These are phyloP conservation scores for Gila orcuttii DNA, from an alignment of 2,113 vertebrate genomes.

Conservation along the genomic window DNA sequence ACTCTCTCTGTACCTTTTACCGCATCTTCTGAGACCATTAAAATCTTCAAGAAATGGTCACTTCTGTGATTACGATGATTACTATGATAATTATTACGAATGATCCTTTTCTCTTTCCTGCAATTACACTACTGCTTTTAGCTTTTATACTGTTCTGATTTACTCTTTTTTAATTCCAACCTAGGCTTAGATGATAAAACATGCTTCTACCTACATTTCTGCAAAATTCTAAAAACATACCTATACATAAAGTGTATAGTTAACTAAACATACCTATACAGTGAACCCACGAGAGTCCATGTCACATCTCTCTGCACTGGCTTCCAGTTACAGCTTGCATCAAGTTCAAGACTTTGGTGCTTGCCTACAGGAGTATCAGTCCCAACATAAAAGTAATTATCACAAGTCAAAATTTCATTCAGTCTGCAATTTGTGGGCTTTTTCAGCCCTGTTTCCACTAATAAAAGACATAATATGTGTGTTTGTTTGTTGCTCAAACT, in stretches of 20 bases:
- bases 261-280: too few species aligned
- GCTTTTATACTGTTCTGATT: too few species aligned
- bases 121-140: too few species aligned
- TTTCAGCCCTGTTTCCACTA: not conserved
- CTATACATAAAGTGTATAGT: too few species aligned
- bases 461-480: not conserved
- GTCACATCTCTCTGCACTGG: too few species aligned
- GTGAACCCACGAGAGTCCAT: too few species aligned
- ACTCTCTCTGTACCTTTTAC: not conserved
- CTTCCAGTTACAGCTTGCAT: too few species aligned
- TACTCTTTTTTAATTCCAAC: too few species aligned
- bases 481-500: constrained; percentile 38
- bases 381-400: not conserved
- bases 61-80: not conserved
- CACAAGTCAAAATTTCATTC: not conserved
- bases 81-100: not conserved
- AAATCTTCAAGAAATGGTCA: not conserved
- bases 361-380: not conserved
- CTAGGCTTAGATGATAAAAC: too few species aligned
- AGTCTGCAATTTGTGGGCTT: not conserved
- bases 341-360: too few species aligned
- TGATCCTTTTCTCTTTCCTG: not conserved
- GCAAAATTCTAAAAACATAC: too few species aligned
- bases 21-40: not conserved
- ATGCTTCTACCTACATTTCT: too few species aligned